Base-by-base conservation (phyloP, 2,888 invertebrate species). In the Rugalucina vietnamica region DNA sequence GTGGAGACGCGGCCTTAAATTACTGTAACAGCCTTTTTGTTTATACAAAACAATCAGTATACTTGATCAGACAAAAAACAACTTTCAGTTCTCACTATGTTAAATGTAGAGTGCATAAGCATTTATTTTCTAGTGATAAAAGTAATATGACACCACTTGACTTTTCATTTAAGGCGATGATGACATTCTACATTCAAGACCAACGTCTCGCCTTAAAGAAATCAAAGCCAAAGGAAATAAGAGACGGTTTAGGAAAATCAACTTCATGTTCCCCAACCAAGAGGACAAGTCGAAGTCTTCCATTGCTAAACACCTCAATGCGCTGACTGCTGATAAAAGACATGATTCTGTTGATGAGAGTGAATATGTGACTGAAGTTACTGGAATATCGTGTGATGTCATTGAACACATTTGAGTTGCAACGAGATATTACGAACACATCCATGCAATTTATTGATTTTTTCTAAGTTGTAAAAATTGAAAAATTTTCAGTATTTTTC, bases 241-340 rank as follows among this genome's bases (percentile, higher is more conserved):
- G 32, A 60, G 79, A 37, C 81, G 78, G 65, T 39, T 78, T 39
- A 77, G 86, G 12, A 82, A 79, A 36, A 82, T 83, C 32, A 76
- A 82, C 5, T 83, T 86, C 29, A 82, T 83, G 75, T 83, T 81
- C 72, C 86, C 82, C 10, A 76, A 70, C 49, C 77, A 86, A 21
- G 60, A 32, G n/a, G 32, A 76, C 12, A 36, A 32, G n/a, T 57
- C 32, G 29, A 49, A 39, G 49, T n/a, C 54, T 12, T 12, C 43
- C 29, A 24, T 54, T 2, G 69, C 49, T 50, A 69, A 18, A 39
- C 39, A 54, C n/a, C n/a, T 54, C 10, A 4, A 18, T 18, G 54
- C 54, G 29, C 18, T 37, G 29, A 27, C 78, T 21, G n/a, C n/a
- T n/a, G 32, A 65, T 36, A 49, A 24, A 29, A 37, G n/a, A 10